A percentile compares a stretch with the other conserved stretches of the same genome.
phyloP scores from a whole-genome alignment of 2,797 vertebrate species.

The Molossus alvarezi region DNA sequence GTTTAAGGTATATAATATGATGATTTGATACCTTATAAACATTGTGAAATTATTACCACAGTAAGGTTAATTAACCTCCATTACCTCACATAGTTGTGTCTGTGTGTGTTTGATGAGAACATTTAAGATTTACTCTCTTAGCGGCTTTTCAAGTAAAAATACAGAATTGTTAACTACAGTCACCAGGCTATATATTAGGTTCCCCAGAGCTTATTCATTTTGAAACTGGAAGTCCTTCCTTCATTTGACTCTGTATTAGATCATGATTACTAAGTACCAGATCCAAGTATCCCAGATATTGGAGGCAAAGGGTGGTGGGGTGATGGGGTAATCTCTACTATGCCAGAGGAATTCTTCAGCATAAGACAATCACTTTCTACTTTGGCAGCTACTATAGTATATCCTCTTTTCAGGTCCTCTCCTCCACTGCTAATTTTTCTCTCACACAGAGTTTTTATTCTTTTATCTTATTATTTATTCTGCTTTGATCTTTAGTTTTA shows the following conservation, averaged over 20 bases:
- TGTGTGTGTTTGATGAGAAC: too few relatives aligned
- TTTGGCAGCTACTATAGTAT: neutral
- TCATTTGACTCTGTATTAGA: constrained; percentile 36
- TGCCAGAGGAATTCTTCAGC: neutral
- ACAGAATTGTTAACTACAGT: too few relatives aligned
- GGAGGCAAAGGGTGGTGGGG: neutral
- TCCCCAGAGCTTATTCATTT: neutral
- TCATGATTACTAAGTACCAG: neutral
- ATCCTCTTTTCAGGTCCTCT: neutral
- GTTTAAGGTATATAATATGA: neutral
- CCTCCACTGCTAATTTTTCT: neutral
- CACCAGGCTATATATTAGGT: neutral
- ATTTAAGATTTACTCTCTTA: too few relatives aligned
- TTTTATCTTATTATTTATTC: constrained; percentile 40
- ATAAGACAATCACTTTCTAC: neutral
- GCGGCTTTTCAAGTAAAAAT: too few relatives aligned
- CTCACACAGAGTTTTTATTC: constrained; percentile 17
- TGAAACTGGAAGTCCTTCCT: neutral
- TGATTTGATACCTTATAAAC: neutral
- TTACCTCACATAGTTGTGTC: too few relatives aligned
- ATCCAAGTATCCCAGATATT: neutral
- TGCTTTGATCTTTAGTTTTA: constrained; percentile 24
- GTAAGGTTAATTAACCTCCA: too few relatives aligned
- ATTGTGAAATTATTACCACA: neutral
- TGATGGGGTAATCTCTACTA: neutral